phyloP scores from a whole-genome alignment of 1,140 invertebrate species.

The Phortica variegata region DNA sequence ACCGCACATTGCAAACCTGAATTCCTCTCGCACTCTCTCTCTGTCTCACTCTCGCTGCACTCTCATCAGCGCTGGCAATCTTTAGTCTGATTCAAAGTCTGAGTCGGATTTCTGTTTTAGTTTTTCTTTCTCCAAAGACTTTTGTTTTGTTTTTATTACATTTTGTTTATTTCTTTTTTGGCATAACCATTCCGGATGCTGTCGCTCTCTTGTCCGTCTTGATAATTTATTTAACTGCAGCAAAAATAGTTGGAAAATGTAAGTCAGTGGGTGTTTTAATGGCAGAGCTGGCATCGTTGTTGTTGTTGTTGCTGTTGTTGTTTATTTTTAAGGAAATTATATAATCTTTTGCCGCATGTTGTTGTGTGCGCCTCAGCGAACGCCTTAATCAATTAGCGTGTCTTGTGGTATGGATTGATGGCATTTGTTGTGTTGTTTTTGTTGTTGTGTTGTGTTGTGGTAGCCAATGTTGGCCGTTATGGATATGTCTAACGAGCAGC shows the following conservation, averaged over 20 bases:
- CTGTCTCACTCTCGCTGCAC: background rate
- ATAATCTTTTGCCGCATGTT: no score
- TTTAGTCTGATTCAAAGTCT: background rate
- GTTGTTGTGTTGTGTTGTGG: no score
- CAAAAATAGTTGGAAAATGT: conserved; percentile 49
- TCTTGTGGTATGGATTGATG: background rate
- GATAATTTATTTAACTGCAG: conserved; percentile 17
- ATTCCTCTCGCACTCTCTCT: conserved; percentile 38
- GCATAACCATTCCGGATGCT: conserved; percentile 47
- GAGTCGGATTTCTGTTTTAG: no score
- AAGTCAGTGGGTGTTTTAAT: conserved; percentile 45
- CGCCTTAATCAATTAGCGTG: conserved; percentile 42
- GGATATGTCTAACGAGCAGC: no score
- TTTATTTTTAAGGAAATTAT: conserved; percentile 41
- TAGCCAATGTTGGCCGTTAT: no score
- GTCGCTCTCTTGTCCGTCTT: conserved; percentile 15
- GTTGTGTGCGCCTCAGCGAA: no score
- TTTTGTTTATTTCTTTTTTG: conserved; percentile 30
- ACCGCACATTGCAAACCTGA: conserved; percentile 53
- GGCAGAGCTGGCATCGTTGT: background rate
- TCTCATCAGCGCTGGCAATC: conserved; percentile 1
- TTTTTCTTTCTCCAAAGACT: background rate
- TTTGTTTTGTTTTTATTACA: conserved; percentile 11
- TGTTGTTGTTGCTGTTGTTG: conserved; percentile 5
- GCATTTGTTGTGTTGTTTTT: conserved; percentile 10